Base-by-base conservation (phyloP, 2,113 vertebrate genomes). In the Thunnus thynnus region DNA sequence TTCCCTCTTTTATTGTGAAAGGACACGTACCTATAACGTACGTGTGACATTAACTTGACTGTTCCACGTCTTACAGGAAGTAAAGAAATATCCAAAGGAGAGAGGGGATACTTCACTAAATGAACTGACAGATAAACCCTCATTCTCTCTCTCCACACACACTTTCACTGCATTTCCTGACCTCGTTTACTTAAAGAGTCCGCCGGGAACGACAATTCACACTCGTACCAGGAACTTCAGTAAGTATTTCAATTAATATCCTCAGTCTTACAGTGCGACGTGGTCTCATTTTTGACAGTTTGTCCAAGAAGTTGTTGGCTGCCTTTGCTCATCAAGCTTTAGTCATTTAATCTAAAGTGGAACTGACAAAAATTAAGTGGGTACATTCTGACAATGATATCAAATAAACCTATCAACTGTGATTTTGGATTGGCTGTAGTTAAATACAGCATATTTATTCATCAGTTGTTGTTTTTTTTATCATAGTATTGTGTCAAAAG, bases 1-100 rank as follows among this genome's bases (percentile, higher is more conserved):
- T 0, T 0, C 0, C 0, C 0, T 8, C 47, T 82, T 83, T 93
- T 91, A 90, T 65, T 94, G 83, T 93, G 89, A 89, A 89, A 52
- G 9, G 1, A 0, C 0, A 0, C 0, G 0, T 7, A 56, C 22
- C n/a, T 85, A 63, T 0, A 9, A 4, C 0, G 0, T 0, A 5
- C 2, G 9, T 46, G 8, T 27, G 1, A 46, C 27, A 0, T 48
- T 2, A 4, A 1, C 30, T 78, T 84, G 6, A 84, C 72, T 18
- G 5, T 58, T 94, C 85, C 78, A 94, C 93, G 89, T 94, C 58
- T 68, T 58, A 57, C 83, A 90, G 91, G 89, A 94, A 93, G 82
- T 87, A 85, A 69, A 84, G 89, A 88, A 8, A 51, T 74, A 58
- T 56, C 32, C 54, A 14, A 66, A 75, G 72, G 56, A 87, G 64